Base-by-base conservation (phyloP, 2,888 invertebrate genomes). In the Dryadula phaetusa region DNA sequence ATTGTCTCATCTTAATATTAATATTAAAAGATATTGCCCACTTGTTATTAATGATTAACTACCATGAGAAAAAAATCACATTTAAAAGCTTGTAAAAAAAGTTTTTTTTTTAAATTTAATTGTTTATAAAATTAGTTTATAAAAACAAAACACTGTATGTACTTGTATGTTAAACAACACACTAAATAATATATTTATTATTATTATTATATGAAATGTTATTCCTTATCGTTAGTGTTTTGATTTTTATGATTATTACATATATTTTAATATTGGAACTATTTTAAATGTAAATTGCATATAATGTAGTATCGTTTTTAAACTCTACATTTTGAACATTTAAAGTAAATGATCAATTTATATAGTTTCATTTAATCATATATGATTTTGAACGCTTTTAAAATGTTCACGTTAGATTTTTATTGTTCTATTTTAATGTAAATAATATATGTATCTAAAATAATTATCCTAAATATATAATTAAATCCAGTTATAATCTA, bases 401-500 rank as follows among this genome's bases (percentile, higher is more conserved):
- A 22, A n/a, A 3, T 49, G 16, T n/a, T 53, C 3, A 40, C 10
- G 37, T 42, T 63, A 28, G 2, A 14, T 37, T 40, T 14, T 64
- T 63, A 28, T 64, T 46, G 66, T 70, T 67, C 64, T 62, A 64
- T 12, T 25, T 56, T 53, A 46, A 34, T 67, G 67, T 70, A 62
- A 67, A 67, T 67, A 64, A 32, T 52, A 52, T 52, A 52, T 28
- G 28, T 32, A 28, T 10, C 14, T 52, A 52, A 16, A 28, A n/a
- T 49, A 28, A 28, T n/a, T 49, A 28, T 47, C 42, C 16, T 44
- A 65, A 61, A 61, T 46, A 58, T 47, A 63, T 66, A 67, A 40
- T 58, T 58, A 62, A 53, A 67, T 62, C 46, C 46, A 47, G 58
- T 70, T 68, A 80, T 53, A 49, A 22, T 66, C 52, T 74, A 77